Evolutionary conservation across 2,797 vertebrate genomes (phyloP).

Genomic region (Acanthurus lineatus): DNA sequence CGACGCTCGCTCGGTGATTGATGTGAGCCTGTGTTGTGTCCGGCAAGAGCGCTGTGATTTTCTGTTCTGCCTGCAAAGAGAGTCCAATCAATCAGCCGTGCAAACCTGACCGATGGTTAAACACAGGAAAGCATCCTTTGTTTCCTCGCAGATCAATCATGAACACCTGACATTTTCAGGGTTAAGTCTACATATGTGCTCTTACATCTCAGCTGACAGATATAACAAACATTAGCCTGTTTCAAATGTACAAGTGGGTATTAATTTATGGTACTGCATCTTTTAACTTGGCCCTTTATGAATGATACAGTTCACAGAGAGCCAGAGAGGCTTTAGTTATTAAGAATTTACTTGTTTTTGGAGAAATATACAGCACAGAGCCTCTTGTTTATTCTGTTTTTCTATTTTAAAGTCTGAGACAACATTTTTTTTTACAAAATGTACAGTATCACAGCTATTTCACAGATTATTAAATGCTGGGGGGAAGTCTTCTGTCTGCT

Average conservation of each 20-base stretch:
- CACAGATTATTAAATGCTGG: background rate
- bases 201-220: slow-evolving; percentile 57
- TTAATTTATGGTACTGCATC: slow-evolving; percentile 23
- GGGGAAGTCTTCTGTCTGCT: background rate
- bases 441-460: background rate
- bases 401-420: slow-evolving; percentile 21
- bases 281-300: background rate
- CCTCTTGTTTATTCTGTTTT: slow-evolving; percentile 27
- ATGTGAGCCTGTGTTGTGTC: slow-evolving; percentile 69
- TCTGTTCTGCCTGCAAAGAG: slow-evolving; percentile 70
- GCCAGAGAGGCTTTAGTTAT: slow-evolving; percentile 35
- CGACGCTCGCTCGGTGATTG: slow-evolving; percentile 74
- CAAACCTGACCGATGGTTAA: slow-evolving; percentile 71
- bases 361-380: slow-evolving; percentile 34
- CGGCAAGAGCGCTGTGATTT: slow-evolving; percentile 61
- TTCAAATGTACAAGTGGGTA: slow-evolving; percentile 16
- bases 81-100: slow-evolving; percentile 80
- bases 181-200: slow-evolving; percentile 37
- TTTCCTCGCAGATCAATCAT: slow-evolving; percentile 77
- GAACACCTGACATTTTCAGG: slow-evolving; percentile 45
- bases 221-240: slow-evolving; percentile 26
- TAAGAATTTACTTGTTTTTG: slow-evolving; percentile 48
- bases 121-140: slow-evolving; percentile 70
- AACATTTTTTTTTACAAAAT: slow-evolving; percentile 2
- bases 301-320: slow-evolving; percentile 7